These are phyloP conservation scores for Drosophila nigricruria DNA, from an alignment of 2,888 invertebrate genomes.

Conservation along the genomic window DNA sequence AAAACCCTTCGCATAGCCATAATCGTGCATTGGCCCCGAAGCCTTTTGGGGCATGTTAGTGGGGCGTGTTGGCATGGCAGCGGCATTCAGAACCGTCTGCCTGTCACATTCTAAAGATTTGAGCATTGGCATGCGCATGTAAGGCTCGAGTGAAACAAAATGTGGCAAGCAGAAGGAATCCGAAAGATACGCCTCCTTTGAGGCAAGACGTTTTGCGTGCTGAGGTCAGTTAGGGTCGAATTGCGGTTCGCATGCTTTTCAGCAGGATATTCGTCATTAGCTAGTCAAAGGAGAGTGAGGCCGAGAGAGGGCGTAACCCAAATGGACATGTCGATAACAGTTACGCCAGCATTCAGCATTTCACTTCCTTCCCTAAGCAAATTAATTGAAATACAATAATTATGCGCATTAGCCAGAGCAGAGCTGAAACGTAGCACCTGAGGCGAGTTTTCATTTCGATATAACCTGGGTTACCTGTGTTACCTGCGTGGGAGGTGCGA, in stretches of 20 bases:
- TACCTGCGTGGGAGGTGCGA: not conserved
- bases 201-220: conserved; percentile 39
- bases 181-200: conserved; percentile 33
- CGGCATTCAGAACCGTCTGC: conserved; percentile 16
- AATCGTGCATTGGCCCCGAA: conserved; percentile 42
- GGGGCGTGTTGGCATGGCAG: conserved; percentile 32
- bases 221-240: conserved; percentile 50
- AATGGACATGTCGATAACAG: conserved; percentile 50
- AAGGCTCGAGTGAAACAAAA: conserved; percentile 20
- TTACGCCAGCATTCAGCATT: conserved; percentile 9
- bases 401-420: conserved; percentile 45
- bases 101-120: conserved; percentile 54
- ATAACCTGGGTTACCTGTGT: conserved; percentile 15
- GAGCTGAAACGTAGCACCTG: not conserved
- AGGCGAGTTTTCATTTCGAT: conserved; percentile 6
- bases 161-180: not conserved
- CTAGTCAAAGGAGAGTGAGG: not conserved
- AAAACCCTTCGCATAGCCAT: conserved; percentile 14
- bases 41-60: conserved; percentile 13
- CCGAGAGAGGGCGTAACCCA: not conserved
- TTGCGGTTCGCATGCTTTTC: conserved; percentile 39
- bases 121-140: conserved; percentile 38
- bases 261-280: conserved; percentile 55
- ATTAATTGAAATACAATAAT: conserved; percentile 64
- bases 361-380: conserved; percentile 13